Conservation (phyloP, 2,888 invertebrate species). For the Girardia tigrina region DNA sequence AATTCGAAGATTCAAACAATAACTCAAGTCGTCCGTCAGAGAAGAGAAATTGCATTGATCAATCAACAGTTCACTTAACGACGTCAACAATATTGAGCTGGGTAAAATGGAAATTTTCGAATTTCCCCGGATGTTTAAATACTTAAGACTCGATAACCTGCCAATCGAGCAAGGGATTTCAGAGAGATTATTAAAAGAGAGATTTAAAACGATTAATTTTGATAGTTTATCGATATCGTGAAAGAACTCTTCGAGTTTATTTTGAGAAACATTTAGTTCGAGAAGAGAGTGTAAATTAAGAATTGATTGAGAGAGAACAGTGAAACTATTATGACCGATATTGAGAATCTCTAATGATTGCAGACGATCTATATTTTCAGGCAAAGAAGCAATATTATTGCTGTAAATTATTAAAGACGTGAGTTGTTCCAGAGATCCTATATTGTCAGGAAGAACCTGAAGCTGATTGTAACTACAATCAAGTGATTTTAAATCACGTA, state of each 20-base stretch:
- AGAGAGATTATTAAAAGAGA: neutral
- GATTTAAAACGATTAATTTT: constrained; percentile 9
- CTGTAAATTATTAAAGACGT: neutral
- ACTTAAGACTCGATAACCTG: neutral
- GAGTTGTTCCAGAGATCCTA: neutral
- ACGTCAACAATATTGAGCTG: neutral
- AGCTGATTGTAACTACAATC: constrained; percentile 1
- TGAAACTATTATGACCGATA: neutral
- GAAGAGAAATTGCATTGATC: neutral
- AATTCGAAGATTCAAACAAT: neutral
- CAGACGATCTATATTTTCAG: neutral
- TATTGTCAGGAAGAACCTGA: neutral
- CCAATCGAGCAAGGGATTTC: neutral
- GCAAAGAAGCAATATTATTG: neutral
- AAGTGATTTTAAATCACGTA: neutral
- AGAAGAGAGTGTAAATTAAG: neutral
- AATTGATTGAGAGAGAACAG: neutral
- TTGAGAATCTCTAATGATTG: neutral
- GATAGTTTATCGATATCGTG: neutral
- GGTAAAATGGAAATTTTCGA: neutral
- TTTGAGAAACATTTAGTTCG: neutral
- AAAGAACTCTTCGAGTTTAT: neutral
- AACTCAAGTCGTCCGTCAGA: neutral
- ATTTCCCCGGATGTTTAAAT: neutral
- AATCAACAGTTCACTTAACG: neutral